Evolutionary conservation across 2,888 invertebrate species (phyloP).

Genomic region (Pemphredon lugubris): DNA sequence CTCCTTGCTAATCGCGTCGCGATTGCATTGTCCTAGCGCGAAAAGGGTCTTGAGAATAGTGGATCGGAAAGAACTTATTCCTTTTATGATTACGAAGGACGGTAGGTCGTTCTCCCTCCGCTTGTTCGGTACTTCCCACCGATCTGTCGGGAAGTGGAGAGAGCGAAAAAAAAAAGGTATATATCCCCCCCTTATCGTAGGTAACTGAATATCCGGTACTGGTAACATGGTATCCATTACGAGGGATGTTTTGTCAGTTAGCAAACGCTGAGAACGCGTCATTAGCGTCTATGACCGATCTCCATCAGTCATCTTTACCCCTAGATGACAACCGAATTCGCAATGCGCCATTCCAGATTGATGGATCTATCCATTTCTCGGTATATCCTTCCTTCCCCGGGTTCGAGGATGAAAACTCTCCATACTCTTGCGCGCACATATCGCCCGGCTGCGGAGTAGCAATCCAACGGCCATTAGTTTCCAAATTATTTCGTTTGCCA

Average conservation of each 20-base stretch:
- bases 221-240: conserved; percentile 62
- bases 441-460: conserved; percentile 25
- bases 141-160: no score
- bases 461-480: conserved; percentile 65
- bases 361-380: conserved; percentile 66
- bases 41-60: no score
- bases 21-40: no score
- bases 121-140: background rate
- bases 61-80: no score
- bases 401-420: conserved; percentile 54
- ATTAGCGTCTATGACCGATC: conserved; percentile 67
- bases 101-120: no score
- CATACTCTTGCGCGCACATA: conserved; percentile 35
- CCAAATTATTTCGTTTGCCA: conserved; percentile 64
- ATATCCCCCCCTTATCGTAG: no score
- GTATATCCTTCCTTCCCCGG: conserved; percentile 53
- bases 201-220: conserved; percentile 28
- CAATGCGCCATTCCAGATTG: conserved; percentile 62
- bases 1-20: no score
- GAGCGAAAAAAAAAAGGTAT: no score
- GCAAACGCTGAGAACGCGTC: conserved; percentile 59
- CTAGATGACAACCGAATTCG: conserved; percentile 69
- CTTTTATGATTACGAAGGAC: no score
- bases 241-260: conserved; percentile 61
- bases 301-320: conserved; percentile 75